These are phyloP conservation scores for Rhimphoctona megacephalus DNA, from an alignment of 2,888 invertebrate genomes.

Conservation along the genomic window DNA sequence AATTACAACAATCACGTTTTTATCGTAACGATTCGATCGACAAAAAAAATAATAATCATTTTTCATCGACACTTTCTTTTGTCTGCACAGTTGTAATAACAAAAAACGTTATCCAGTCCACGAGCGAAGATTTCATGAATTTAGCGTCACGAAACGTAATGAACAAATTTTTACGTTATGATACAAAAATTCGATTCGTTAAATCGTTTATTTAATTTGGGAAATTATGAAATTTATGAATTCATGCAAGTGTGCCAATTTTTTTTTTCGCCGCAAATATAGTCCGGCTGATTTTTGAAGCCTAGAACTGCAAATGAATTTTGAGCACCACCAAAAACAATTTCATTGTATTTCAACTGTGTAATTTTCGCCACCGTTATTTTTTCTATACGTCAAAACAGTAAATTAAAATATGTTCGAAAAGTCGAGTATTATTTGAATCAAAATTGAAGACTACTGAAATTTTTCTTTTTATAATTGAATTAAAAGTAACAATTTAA, in stretches of 20 bases:
- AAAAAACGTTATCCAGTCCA: background rate
- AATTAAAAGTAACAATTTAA: background rate
- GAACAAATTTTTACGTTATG: background rate
- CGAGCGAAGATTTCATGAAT: background rate
- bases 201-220: background rate
- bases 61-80: background rate
- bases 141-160: background rate
- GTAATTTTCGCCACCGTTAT: background rate
- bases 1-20: conserved; percentile 27
- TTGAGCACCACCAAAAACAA: background rate
- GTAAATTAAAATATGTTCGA: background rate
- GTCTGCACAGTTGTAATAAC: conserved; percentile 28
- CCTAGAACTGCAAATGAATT: background rate
- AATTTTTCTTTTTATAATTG: background rate
- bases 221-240: background rate
- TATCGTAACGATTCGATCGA: background rate
- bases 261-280: background rate
- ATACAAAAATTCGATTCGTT: background rate
- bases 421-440: background rate
- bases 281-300: background rate
- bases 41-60: background rate
- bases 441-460: background rate
- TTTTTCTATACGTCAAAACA: background rate
- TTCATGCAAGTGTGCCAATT: background rate
- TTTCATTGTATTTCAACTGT: background rate